phyloP scores from a whole-genome alignment of 2,888 invertebrate genomes.

The Drosophila niveifrons region DNA sequence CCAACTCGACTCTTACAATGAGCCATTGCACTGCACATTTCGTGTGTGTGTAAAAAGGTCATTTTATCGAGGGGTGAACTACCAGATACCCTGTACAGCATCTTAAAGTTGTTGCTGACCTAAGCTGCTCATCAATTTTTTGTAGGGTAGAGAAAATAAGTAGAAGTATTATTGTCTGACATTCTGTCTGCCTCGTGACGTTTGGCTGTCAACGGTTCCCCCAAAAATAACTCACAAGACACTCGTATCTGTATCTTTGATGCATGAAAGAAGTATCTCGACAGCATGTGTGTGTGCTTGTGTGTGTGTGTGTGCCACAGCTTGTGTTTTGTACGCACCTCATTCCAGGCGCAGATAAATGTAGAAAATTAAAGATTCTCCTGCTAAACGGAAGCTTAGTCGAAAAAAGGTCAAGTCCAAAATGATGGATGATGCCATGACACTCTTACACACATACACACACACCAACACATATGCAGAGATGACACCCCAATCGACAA shows the following conservation, averaged over 20 bases:
- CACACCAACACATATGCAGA: conserved; percentile 40
- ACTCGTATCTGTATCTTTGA: conserved; percentile 41
- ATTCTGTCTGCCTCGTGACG: conserved; percentile 57
- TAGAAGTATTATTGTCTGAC: conserved; percentile 1
- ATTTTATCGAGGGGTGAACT: background rate
- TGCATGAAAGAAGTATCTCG: conserved; percentile 43
- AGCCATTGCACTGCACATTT: conserved; percentile 72
- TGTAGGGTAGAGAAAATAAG: conserved; percentile 1
- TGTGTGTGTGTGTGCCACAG: conserved; percentile 54
- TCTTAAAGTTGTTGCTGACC: background rate
- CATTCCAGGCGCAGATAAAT: conserved; percentile 63
- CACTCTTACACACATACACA: conserved; percentile 46
- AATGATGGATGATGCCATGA: conserved; percentile 85
- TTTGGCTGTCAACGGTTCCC: conserved; percentile 71
- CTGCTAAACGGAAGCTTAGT: conserved; percentile 76
- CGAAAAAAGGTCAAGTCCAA: conserved; percentile 85
- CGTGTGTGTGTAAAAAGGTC: conserved; percentile 19
- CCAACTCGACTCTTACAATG: conserved; percentile 59
- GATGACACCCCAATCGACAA: conserved; percentile 57
- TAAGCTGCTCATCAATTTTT: background rate
- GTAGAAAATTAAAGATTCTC: conserved; percentile 79
- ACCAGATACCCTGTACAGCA: conserved; percentile 2
- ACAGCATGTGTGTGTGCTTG: conserved; percentile 67
- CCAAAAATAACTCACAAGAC: conserved; percentile 55
- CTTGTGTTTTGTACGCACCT: conserved; percentile 47